Evolutionary conservation across 2,888 invertebrate species (phyloP), one percentile per base, ranked within the genome.

Genomic region (Ochropleura plecta): DNA sequence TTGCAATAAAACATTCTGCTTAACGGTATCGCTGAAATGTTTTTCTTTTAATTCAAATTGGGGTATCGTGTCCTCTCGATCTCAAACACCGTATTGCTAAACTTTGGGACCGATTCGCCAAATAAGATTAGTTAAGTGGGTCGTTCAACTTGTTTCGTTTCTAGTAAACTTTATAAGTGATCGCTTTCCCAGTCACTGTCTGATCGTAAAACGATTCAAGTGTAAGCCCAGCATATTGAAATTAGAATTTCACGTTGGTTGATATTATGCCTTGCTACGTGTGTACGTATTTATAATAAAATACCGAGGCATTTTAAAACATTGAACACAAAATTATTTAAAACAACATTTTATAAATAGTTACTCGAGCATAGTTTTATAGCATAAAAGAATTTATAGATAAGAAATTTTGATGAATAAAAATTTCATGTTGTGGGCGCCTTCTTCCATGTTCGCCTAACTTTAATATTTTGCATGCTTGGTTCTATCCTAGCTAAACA

Each of bases 101-200:
- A 78, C 64, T 80, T 66, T 53, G 14, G 64, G 20, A 65, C 30
- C 20, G 79, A 60, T 83, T 68, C 16, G 46, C 49, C 51, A 68
- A 83, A 83, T 40, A 78, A 65, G 60, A 73, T 83, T 73, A 69
- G 65, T 48, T 30, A 83, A 69, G 64, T 65, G 68, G 64, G n/a
- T 53, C 79, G 59, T 42, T 42, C 42, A 40, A 57, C 30, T 48
- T 18, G 30, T 67, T 53, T 49, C 40, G n/a, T 59, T 40, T 9
- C 60, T 42, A n/a, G n/a, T 51, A 46, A 65, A 78, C 62, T 81
- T 57, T 51, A 60, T 57, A 65, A 80, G 68, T 18, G 64, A 57
- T 79, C 59, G 64, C 46, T 83, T 63, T 51, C 18, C 30, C 49
- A 44, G 18, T 12, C 46, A 49, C 53, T 42, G 59, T 40, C 53